Evolutionary conservation across 1,140 invertebrate genomes (phyloP), one percentile per base, ranked within the genome.

Genomic region (Drosophila biarmipes): DNA sequence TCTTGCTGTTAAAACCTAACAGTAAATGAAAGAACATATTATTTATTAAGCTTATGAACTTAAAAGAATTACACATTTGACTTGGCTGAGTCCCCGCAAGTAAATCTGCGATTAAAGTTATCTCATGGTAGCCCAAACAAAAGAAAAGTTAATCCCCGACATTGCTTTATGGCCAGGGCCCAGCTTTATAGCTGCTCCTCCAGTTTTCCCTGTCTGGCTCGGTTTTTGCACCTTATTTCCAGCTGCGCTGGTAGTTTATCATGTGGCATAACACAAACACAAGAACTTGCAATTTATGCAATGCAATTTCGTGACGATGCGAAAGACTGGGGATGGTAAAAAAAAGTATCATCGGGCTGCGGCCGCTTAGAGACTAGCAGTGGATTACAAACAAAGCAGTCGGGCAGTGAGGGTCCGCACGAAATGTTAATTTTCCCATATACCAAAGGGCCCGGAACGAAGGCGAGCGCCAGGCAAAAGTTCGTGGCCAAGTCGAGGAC

Each of bases 231-330:
- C 59, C 63, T 85, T 77, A 75, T 59, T 66, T 62, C 51, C 63
- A 61, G 63, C 69, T 68, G 46, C 61, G 49, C 37, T 12, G 68
- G 73, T 53, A 72, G 58, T 79, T 82, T 76, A 82, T 82, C 84
- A 89, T 78, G 61, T 51, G 58, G 67, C 67, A 59, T 66, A 61
- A 67, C n/a, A 71, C 38, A 46, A 43, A 59, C 67, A 63, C 45
- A 73, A 34, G 55, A 59, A 53, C 49, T 73, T 40, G 52, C 40
- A 84, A 78, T 84, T 78, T 87, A 82, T 82, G 77, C 71, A 68
- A 53, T 89, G 73, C 62, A 85, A 84, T 87, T 82, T 79, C 46
- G 58, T 45, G 58, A 49, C 67, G 43, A 52, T 34, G 55, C 19
- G 3, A 40, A 68, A 21, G 38, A 74, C 12, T 29, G 45, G 27